Base-by-base conservation (phyloP, 2,888 invertebrate species). In the Pterostichus madidus region DNA sequence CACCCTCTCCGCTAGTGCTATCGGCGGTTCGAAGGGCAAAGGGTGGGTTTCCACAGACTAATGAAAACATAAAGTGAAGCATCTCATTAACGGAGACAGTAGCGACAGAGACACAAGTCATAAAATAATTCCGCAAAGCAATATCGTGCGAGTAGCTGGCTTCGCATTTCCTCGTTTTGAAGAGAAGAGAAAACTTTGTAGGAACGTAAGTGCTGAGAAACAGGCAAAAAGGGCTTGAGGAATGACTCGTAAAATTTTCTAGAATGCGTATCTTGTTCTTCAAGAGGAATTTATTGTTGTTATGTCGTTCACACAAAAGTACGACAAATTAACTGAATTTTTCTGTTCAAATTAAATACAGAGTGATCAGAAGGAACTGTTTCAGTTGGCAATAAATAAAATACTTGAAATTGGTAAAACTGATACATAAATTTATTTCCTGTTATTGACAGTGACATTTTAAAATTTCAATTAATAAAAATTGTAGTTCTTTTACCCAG, bases 51-150 rank as follows among this genome's bases (percentile, higher is more conserved):
- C 71, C 39, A 1, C 49, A 78, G 44, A 52, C 52, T 73, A 80
- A 80, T 80, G 80, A 80, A 73, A 73, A 73, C 80, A 80, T 80
- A 80, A 80, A 80, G 73, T 71, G 56, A 68, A 73, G 49, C 73
- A 56, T 80, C 80, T 80, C 80, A 80, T 80, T 73, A 80, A 52
- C 56, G 71, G 17, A 78, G 78, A 59, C 78, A 61, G 61, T 77
- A 56, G 76, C 44, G 71, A 71, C 71, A 68, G 13, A 68, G 46
- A 71, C 46, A 71, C 71, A 46, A 71, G 71, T 71, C 71, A 71
- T 71, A 71, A 71, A 71, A 71, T 71, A 71, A 71, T 71, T 71
- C 71, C 71, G 71, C 71, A 71, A 71, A 71, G 71, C 71, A 71
- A 71, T 71, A 71, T 71, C 49, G 8, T 44, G 71, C 32, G 39